Conservation (phyloP, 2,113 vertebrate species). For the Ardeotis arabs region DNA sequence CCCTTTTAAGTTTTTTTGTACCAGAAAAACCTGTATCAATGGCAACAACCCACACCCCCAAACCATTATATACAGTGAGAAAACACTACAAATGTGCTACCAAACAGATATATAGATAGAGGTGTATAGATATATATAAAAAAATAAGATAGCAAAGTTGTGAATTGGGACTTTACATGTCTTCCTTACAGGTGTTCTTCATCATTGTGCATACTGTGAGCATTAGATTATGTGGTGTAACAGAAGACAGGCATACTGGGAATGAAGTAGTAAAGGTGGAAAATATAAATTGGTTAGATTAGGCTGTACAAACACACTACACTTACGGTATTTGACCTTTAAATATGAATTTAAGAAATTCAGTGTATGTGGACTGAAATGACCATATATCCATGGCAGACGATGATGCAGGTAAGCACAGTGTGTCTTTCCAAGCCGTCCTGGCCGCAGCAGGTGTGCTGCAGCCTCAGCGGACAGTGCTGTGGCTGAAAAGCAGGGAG, state of each 20-base stretch:
- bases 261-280: background rate
- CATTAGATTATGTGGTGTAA: background rate
- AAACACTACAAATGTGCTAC: background rate
- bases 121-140: background rate
- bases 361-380: background rate
- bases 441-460: background rate
- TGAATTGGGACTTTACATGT: background rate
- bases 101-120: background rate
- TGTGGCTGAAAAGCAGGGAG: background rate
- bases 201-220: background rate
- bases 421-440: background rate
- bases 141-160: background rate
- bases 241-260: background rate
- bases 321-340: background rate
- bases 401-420: fast-evolving
- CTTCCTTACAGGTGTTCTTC: background rate
- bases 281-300: background rate
- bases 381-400: background rate
- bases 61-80: background rate
- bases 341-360: background rate
- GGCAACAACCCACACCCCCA: background rate
- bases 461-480: background rate
- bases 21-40: background rate
- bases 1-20: background rate
- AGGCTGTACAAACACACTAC: background rate